Percentiles rank a stretch among this genome's conserved stretches.
These are phyloP conservation scores for Agapornis roseicollis DNA, from an alignment of 2,113 vertebrate species.

Conservation along the genomic window DNA sequence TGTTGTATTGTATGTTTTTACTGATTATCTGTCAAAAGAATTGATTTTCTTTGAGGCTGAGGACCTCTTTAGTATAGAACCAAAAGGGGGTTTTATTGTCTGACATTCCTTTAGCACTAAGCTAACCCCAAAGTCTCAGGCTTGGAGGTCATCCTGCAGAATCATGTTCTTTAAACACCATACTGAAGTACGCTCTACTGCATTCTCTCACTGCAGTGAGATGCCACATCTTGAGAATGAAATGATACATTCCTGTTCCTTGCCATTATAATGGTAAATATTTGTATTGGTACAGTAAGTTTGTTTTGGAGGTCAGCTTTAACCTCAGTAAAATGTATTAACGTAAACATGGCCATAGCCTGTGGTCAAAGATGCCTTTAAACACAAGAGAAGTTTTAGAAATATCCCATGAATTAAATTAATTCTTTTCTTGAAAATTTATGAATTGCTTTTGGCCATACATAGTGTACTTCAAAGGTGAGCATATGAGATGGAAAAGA, in stretches of 20 bases:
- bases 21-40: background rate
- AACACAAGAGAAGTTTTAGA: background rate
- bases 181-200: background rate
- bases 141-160: background rate
- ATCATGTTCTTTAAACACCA: background rate
- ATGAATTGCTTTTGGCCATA: background rate
- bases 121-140: background rate
- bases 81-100: background rate
- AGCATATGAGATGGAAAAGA: background rate
- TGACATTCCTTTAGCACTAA: background rate
- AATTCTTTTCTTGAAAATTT: background rate
- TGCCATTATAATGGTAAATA: background rate
- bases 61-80: background rate
- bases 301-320: conserved; percentile 4
- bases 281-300: background rate
- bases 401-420: background rate
- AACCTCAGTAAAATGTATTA: background rate
- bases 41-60: background rate
- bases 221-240: background rate
- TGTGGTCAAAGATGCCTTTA: background rate
- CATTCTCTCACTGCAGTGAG: background rate
- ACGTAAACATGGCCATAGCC: background rate
- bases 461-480: fast-evolving
- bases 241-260: background rate
- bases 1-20: background rate